A percentile compares a stretch with the other conserved stretches of the same genome.
Conservation (phyloP, 2,888 invertebrate species). For the Colletes collaris region DNA sequence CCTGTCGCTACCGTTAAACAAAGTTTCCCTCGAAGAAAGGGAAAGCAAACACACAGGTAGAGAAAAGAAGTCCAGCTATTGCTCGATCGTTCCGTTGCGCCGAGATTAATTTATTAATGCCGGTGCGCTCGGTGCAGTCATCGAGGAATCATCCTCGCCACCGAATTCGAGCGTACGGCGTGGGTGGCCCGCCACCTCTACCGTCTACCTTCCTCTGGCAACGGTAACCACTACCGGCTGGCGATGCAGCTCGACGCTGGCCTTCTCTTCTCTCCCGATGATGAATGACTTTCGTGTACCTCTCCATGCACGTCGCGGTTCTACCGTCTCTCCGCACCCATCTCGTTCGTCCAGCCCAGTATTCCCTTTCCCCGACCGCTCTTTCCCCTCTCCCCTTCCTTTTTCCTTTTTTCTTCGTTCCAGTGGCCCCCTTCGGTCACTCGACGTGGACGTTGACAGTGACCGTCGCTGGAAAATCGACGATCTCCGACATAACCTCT, state of each 20-base stretch:
- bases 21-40: too few species aligned
- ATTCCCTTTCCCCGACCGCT: background rate
- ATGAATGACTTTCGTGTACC: slow-evolving; percentile 74
- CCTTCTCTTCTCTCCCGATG: slow-evolving; percentile 69
- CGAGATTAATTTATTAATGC: too few species aligned
- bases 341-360: slow-evolving; percentile 13
- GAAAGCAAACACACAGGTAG: too few species aligned
- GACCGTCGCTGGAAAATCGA: background rate
- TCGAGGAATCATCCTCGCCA: slow-evolving; percentile 65
- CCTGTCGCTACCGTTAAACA: too few species aligned
- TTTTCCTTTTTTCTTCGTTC: background rate
- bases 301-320: slow-evolving; percentile 20
- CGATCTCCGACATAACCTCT: too few species aligned
- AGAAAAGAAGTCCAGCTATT: too few species aligned
- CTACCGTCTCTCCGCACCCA: slow-evolving; percentile 16
- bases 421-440: background rate
- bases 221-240: slow-evolving; percentile 52
- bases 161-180: slow-evolving; percentile 76
- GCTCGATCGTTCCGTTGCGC: too few species aligned
- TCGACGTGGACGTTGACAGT: background rate
- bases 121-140: background rate
- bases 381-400: background rate
- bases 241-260: slow-evolving; percentile 48
- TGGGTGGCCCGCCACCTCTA: slow-evolving; percentile 76
- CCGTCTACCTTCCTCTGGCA: slow-evolving; percentile 39